phyloP scores from a whole-genome alignment of 1,140 invertebrate species.

The Wasmannia auropunctata region DNA sequence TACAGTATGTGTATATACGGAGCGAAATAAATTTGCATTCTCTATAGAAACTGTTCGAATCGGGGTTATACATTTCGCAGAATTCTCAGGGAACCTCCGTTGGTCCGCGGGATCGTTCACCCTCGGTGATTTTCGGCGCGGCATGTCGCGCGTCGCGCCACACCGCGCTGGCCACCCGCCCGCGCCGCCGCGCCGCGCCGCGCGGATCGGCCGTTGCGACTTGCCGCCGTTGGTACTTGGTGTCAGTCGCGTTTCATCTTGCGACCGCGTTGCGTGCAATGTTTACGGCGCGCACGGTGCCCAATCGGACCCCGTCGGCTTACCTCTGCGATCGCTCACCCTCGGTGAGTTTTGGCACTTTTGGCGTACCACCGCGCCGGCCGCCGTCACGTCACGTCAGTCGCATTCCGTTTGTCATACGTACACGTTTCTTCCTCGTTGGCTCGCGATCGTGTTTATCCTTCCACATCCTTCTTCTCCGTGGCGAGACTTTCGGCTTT shows the following conservation, averaged over 20 bases:
- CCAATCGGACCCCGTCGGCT: neutral
- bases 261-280: conserved; percentile 37
- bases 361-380: neutral
- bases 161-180: no score
- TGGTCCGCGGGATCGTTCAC: conserved; percentile 41
- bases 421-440: neutral
- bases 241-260: conserved; percentile 45
- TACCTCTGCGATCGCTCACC: neutral
- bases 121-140: conserved; percentile 27
- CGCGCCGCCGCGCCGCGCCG: no score
- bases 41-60: neutral
- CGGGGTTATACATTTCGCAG: neutral
- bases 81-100: neutral
- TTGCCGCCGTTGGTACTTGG: no score
- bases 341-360: conserved; percentile 3
- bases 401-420: neutral
- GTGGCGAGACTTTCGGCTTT: no score
- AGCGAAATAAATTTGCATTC: neutral
- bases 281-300: no score
- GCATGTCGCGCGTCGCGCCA: neutral
- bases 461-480: neutral
- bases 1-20: neutral
- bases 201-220: neutral
- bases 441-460: neutral
- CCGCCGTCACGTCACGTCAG: neutral